phyloP scores from a whole-genome alignment of 2,113 vertebrate genomes.

The Trinectes maculatus region DNA sequence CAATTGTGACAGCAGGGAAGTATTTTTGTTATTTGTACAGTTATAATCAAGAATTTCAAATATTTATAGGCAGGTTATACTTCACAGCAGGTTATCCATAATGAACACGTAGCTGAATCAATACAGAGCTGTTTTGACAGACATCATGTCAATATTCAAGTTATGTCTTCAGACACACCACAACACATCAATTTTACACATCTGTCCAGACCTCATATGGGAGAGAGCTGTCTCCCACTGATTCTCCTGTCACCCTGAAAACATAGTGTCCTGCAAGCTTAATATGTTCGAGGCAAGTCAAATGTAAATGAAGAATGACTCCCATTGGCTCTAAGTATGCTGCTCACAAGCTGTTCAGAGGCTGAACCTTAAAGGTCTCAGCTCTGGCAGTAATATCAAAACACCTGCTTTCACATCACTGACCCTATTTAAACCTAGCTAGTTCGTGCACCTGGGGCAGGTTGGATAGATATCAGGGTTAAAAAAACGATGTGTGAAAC shows the following conservation, averaged over 20 bases:
- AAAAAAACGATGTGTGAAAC: neutral
- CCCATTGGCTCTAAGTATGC: neutral
- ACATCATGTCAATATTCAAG: slow-evolving; percentile 24
- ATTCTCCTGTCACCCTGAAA: slow-evolving; percentile 5
- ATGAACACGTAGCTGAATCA: neutral
- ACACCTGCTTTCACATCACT: neutral
- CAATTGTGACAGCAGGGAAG: neutral
- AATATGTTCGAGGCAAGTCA: slow-evolving; percentile 7
- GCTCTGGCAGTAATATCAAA: neutral
- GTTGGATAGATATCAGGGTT: neutral
- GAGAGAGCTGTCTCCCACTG: neutral
- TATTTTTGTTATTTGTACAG: neutral
- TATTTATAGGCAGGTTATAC: neutral
- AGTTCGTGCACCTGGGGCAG: neutral
- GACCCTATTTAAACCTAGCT: neutral
- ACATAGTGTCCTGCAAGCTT: neutral
- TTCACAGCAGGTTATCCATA: neutral
- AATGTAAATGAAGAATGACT: slow-evolving; percentile 15
- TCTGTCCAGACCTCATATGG: neutral
- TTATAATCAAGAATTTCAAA: neutral
- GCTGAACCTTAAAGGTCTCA: neutral
- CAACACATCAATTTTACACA: slow-evolving; percentile 25
- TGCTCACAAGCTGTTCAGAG: neutral
- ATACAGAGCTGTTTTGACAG: slow-evolving; percentile 6
- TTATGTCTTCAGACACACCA: slow-evolving; percentile 8